Evolutionary conservation across 1,140 invertebrate genomes (phyloP).

Genomic region (Oreohelix idahoensis): DNA sequence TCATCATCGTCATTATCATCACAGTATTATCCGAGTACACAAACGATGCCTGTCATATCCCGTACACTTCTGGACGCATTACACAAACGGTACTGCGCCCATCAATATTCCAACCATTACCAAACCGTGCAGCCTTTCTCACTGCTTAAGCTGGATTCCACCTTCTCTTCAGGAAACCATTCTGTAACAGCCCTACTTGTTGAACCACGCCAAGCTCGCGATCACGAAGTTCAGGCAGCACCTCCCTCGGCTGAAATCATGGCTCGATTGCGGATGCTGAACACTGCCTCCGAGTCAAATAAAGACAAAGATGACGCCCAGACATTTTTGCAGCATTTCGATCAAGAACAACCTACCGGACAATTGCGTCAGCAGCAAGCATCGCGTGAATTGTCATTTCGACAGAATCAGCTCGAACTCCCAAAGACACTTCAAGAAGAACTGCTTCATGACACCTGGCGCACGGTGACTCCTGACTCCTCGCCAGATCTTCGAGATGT

Average conservation of each 20-base stretch:
- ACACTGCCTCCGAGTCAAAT: background rate
- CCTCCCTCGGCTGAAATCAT: conserved; percentile 26
- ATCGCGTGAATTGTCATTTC: too few species aligned
- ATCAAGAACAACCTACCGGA: too few species aligned
- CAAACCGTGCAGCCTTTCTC: conserved; percentile 3
- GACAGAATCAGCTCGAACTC: too few species aligned
- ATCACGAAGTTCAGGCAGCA: conserved; percentile 21
- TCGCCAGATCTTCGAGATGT: too few species aligned
- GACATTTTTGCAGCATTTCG: too few species aligned
- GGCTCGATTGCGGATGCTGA: background rate
- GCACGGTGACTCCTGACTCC: too few species aligned
- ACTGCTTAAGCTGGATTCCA: background rate
- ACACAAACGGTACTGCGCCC: conserved; percentile 50
- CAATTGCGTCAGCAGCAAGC: too few species aligned
- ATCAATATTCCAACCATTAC: conserved; percentile 41
- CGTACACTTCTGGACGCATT: conserved; percentile 48
- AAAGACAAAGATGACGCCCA: background rate
- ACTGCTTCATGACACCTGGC: too few species aligned
- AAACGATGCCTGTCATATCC: conserved; percentile 45
- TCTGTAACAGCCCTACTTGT: conserved; percentile 16
- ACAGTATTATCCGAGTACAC: background rate
- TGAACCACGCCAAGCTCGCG: background rate
- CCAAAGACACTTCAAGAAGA: too few species aligned
- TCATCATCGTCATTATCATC: background rate
- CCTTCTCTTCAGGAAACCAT: background rate